These are phyloP conservation scores for Plodia interpunctella DNA, from an alignment of 1,140 invertebrate genomes.

Conservation along the genomic window DNA sequence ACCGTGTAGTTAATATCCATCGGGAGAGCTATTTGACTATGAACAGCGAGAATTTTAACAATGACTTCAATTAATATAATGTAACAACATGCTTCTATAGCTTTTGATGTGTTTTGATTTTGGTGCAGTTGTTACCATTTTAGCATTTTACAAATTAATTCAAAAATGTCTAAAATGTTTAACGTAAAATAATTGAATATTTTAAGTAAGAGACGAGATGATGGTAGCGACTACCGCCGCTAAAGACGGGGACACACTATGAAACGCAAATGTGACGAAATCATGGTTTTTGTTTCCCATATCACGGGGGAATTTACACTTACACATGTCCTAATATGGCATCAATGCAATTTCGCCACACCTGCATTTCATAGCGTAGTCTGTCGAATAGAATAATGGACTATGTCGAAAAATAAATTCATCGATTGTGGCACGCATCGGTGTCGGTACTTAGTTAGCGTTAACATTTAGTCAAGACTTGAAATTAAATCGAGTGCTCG, in stretches of 20 bases:
- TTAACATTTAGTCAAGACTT: constrained; percentile 65
- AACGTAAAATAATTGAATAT: constrained; percentile 23
- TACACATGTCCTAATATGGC: no score
- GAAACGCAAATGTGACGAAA: not conserved
- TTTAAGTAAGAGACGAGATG: constrained; percentile 8
- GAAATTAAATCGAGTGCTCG: constrained; percentile 67
- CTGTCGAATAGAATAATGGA: constrained; percentile 4
- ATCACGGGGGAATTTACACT: no score
- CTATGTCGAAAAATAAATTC: not conserved
- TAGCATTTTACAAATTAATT: constrained; percentile 45
- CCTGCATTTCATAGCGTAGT: not conserved
- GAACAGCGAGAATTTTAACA: constrained; percentile 48
- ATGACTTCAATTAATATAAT: constrained; percentile 22
- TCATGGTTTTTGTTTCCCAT: not conserved
- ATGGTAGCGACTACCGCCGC: constrained; percentile 10
- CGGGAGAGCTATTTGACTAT: constrained; percentile 15
- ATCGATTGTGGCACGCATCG: constrained; percentile 8
- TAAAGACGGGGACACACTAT: not conserved
- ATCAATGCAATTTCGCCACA: no score
- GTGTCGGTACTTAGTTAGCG: constrained; percentile 71
- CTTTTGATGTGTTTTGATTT: constrained; percentile 57
- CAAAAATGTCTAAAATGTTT: constrained; percentile 23
- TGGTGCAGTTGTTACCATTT: constrained; percentile 47
- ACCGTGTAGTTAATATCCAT: constrained; percentile 37
- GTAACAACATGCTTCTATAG: constrained; percentile 41